Evolutionary conservation across 2,888 invertebrate genomes (phyloP).

Genomic region (Margaritifera margaritifera): DNA sequence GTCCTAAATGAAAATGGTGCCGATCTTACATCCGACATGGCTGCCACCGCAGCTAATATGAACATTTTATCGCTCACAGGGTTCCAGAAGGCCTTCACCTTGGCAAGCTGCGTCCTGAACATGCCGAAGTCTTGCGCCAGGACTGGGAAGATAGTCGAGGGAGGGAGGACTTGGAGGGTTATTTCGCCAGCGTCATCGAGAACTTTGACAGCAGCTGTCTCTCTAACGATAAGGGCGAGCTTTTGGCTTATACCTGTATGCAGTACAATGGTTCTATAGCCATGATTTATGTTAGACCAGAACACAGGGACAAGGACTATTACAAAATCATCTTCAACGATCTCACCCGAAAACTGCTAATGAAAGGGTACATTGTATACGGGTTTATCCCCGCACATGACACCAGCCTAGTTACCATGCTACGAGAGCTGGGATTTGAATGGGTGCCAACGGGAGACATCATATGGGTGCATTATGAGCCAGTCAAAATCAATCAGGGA

Average conservation of each 20-base stretch:
- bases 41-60: no score
- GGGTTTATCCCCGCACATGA: conserved; percentile 60
- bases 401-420: conserved; percentile 50
- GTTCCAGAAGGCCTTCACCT: conserved; percentile 54
- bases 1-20: no score
- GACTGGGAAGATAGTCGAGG: conserved; percentile 55
- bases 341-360: conserved; percentile 51
- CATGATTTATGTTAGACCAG: conserved; percentile 59
- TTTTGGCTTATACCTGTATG: conserved; percentile 64
- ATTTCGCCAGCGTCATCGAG: conserved; percentile 56
- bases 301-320: conserved; percentile 53
- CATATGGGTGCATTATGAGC: conserved; percentile 52
- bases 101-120: conserved; percentile 45
- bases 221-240: conserved; percentile 44
- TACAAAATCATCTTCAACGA: conserved; percentile 57
- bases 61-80: conserved; percentile 22
- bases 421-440: conserved; percentile 57
- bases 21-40: no score
- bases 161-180: conserved; percentile 52
- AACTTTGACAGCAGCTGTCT: conserved; percentile 63
- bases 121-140: conserved; percentile 42
- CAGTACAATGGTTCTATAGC: conserved; percentile 66
- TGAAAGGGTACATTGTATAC: conserved; percentile 55
- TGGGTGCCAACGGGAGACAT: conserved; percentile 65
- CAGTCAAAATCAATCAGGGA: conserved; percentile 21